Percentiles rank a stretch among this genome's conserved stretches.
These are phyloP conservation scores for Polypterus bichir DNA, from an alignment of 2,113 vertebrate genomes.

Conservation along the genomic window DNA sequence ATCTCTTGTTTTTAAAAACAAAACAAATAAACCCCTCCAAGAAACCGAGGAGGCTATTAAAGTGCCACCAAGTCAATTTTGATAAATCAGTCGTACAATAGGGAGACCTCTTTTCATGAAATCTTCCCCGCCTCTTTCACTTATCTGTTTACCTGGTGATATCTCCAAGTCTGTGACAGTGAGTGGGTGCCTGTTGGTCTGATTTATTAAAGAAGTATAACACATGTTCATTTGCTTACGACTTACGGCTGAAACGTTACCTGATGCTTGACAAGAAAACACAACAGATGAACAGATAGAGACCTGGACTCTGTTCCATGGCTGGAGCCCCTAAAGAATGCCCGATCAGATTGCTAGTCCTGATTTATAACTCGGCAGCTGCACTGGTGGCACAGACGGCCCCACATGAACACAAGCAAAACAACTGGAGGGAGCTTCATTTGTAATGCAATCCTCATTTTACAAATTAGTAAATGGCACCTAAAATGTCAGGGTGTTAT, in stretches of 20 bases:
- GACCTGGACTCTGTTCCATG: neutral
- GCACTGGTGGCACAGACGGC: slow-evolving; percentile 25
- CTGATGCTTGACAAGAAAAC: neutral
- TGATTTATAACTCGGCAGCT: slow-evolving; percentile 51
- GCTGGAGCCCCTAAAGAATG: slow-evolving; percentile 13
- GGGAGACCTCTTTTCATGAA: no score
- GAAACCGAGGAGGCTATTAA: no score
- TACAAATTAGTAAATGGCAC: slow-evolving; percentile 11
- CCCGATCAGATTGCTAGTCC: slow-evolving; percentile 29
- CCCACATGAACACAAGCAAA: slow-evolving; percentile 23
- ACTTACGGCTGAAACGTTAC: neutral
- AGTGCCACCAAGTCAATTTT: no score
- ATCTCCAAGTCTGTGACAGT: no score
- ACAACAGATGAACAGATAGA: neutral
- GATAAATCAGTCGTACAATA: no score
- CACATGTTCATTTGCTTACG: neutral
- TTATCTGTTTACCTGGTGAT: no score
- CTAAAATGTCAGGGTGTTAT: no score
- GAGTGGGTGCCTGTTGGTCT: no score
- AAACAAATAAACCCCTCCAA: no score
- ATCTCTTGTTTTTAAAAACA: no score
- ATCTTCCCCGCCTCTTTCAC: no score
- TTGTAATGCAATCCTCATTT: slow-evolving; percentile 27
- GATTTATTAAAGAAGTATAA: no score
- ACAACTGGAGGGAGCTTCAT: slow-evolving; percentile 24